Conservation (phyloP, 1,140 invertebrate genomes). For the Bombus sibiricus region DNA sequence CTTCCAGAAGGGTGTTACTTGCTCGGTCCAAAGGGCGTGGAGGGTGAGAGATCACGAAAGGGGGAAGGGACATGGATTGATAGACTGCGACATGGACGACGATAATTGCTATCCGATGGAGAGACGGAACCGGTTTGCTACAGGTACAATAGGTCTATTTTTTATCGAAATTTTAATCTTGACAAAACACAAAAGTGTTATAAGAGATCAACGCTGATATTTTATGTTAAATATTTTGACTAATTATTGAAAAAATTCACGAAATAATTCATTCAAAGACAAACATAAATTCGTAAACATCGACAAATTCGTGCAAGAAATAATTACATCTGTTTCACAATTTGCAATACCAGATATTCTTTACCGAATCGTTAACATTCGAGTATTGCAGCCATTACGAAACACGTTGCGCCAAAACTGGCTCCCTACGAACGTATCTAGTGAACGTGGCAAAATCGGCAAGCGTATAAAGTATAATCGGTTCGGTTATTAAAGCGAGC, state of each 20-base stretch:
- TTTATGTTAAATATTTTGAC: background rate
- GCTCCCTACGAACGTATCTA: background rate
- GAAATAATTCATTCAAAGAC: too few relatives aligned
- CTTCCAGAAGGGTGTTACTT: constrained; percentile 23
- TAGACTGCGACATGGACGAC: constrained; percentile 23
- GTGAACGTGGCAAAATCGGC: background rate
- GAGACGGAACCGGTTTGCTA: background rate
- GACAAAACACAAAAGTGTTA: background rate
- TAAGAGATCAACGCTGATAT: background rate
- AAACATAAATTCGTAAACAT: too few relatives aligned
- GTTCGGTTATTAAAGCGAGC: constrained; percentile 39
- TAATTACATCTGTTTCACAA: too few relatives aligned
- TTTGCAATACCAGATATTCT: background rate
- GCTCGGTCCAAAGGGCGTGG: background rate
- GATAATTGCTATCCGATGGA: constrained; percentile 68
- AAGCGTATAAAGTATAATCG: constrained; percentile 37
- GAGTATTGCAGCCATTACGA: background rate
- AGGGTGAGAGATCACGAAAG: background rate
- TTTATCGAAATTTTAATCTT: background rate
- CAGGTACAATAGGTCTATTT: background rate
- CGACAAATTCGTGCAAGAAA: too few relatives aligned
- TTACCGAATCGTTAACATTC: background rate
- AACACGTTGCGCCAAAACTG: background rate
- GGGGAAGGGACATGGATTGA: constrained; percentile 33
- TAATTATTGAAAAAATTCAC: background rate